phyloP scores from a whole-genome alignment of 2,113 vertebrate genomes.

The Anser brachyrhynchus region DNA sequence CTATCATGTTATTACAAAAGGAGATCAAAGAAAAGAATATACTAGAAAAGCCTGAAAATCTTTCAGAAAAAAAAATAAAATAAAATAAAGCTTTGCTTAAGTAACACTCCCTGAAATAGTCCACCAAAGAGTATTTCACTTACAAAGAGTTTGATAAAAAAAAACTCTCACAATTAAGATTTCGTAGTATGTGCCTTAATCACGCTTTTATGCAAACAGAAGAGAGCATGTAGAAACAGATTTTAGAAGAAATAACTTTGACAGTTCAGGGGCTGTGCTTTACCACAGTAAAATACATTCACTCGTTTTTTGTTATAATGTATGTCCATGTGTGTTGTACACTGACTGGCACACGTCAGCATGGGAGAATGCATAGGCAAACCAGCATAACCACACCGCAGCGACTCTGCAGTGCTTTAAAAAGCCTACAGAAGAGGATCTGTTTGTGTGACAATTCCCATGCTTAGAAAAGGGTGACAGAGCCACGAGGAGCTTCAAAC shows the following conservation, averaged over 20 bases:
- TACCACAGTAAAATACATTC: not conserved
- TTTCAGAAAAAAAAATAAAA: not conserved
- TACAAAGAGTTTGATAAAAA: constrained; percentile 24
- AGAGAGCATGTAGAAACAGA: not conserved
- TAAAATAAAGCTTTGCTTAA: not conserved
- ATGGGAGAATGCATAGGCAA: not conserved
- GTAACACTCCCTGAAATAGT: constrained; percentile 47
- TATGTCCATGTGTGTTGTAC: not conserved
- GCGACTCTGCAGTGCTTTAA: not conserved
- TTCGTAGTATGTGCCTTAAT: not conserved
- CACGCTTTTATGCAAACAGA: not conserved
- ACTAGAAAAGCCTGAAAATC: constrained; percentile 36
- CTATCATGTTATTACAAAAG: constrained; percentile 56
- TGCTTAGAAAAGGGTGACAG: not conserved
- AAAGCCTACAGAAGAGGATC: not conserved
- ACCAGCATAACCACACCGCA: not conserved
- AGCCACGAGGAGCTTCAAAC: not conserved
- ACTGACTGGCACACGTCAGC: not conserved
- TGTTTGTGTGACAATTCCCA: not conserved
- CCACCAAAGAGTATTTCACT: constrained; percentile 30
- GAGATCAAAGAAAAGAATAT: constrained; percentile 55
- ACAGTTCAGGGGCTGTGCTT: not conserved
- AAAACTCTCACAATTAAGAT: constrained; percentile 35
- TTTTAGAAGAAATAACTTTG: not conserved
- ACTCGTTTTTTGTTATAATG: not conserved